These are phyloP conservation scores for Hirundo rustica DNA, from an alignment of 2,797 vertebrate genomes.

Conservation along the genomic window DNA sequence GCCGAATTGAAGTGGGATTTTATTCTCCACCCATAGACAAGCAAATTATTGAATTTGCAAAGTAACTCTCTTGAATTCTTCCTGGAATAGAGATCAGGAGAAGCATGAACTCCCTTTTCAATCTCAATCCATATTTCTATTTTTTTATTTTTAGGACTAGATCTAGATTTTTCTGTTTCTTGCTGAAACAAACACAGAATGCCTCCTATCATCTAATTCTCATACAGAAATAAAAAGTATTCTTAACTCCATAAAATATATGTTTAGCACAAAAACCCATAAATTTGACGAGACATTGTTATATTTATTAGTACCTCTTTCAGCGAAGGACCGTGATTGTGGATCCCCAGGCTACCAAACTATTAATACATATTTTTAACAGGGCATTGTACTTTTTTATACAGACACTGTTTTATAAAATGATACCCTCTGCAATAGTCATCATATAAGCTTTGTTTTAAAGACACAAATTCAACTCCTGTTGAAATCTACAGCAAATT, in stretches of 20 bases:
- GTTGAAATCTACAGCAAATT: neutral
- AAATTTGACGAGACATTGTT: neutral
- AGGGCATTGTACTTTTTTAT: neutral
- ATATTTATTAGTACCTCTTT: neutral
- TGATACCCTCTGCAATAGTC: neutral
- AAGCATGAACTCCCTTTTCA: neutral
- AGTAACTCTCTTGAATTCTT: neutral
- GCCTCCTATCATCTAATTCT: neutral
- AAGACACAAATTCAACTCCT: neutral
- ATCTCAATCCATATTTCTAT: neutral
- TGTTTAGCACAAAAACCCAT: neutral
- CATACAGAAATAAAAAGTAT: neutral
- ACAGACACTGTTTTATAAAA: neutral
- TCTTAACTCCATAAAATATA: neutral
- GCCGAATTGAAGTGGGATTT: neutral
- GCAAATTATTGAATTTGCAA: neutral
- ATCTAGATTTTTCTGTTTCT: neutral
- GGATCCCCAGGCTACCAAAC: neutral
- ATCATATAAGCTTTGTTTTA: neutral
- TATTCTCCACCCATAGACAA: neutral
- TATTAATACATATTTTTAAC: neutral
- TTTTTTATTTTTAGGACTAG: neutral
- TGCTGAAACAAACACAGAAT: neutral
- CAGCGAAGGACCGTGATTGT: neutral
- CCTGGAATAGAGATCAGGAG: neutral